A percentile compares a stretch with the other conserved stretches of the same genome.
Conservation (phyloP, 1,140 invertebrate genomes). For the Ptiloglossa arizonensis region DNA sequence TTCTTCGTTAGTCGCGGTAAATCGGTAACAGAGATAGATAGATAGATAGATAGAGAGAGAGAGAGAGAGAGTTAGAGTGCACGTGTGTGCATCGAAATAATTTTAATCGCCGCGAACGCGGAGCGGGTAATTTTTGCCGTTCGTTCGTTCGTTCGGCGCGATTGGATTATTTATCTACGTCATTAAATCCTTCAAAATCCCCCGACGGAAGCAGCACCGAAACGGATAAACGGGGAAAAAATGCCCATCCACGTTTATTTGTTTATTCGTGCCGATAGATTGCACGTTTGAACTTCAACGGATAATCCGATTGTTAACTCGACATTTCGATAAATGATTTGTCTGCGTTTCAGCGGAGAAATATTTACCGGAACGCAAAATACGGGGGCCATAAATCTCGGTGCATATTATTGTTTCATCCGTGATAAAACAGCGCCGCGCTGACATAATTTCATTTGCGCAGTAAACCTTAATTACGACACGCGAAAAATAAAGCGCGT, state of each 20-base stretch:
- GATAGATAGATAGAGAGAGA: too few relatives aligned
- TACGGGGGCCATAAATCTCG: constrained; percentile 34
- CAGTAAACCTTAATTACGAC: constrained; percentile 46
- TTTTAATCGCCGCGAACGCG: constrained; percentile 9
- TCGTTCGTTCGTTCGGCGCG: constrained; percentile 4
- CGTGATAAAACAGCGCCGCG: constrained; percentile 40
- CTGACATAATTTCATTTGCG: constrained; percentile 48
- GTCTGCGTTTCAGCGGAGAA: constrained; percentile 40
- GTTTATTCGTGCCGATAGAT: constrained; percentile 45
- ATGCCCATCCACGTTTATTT: constrained; percentile 42
- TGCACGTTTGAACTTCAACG: constrained; percentile 37
- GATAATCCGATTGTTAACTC: constrained; percentile 56
- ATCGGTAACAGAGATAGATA: too few relatives aligned
- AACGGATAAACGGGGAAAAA: constrained; percentile 40
- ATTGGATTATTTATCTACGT: constrained; percentile 41
- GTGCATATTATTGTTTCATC: constrained; percentile 48
- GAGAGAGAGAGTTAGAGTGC: too few relatives aligned
- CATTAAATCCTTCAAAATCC: constrained; percentile 47
- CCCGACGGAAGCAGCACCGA: constrained; percentile 5
- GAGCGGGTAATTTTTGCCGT: constrained; percentile 8
- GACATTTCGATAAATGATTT: constrained; percentile 57
- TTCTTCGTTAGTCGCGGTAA: too few relatives aligned
- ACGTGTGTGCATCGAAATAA: constrained; percentile 15
- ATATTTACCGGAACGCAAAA: constrained; percentile 49
- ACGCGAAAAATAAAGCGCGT: constrained; percentile 41